Evolutionary conservation across 2,797 vertebrate genomes (phyloP).

Genomic region (Siniperca scherzeri): DNA sequence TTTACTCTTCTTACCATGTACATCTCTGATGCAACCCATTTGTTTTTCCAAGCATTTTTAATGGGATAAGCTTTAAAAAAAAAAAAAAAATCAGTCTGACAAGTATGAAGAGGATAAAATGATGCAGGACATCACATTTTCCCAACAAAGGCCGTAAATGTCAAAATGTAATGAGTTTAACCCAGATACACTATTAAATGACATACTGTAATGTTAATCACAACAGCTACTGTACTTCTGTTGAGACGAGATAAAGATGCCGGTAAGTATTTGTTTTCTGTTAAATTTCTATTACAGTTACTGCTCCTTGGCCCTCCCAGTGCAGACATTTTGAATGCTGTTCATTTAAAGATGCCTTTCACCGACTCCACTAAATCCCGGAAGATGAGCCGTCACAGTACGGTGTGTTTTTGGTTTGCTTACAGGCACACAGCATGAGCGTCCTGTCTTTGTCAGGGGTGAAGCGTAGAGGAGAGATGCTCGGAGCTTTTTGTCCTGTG

Average conservation of each 20-base stretch:
- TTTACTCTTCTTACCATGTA: not conserved
- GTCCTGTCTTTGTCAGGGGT: slow-evolving; percentile 69
- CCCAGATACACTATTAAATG: not conserved
- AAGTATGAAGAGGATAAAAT: not conserved
- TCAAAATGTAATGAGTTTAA: not conserved
- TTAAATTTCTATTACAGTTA: not conserved
- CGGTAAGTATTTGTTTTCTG: not conserved
- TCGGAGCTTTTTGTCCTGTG: slow-evolving; percentile 81
- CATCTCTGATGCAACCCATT: not conserved
- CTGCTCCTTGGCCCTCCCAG: not conserved
- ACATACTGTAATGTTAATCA: not conserved
- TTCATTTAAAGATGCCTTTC: slow-evolving; percentile 75
- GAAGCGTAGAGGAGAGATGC: slow-evolving; percentile 86
- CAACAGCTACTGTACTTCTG: not conserved
- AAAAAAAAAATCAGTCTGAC: not conserved
- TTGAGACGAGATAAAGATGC: too few species aligned
- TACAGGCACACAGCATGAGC: slow-evolving; percentile 88
- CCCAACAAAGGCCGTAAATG: not conserved
- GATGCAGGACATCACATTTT: not conserved
- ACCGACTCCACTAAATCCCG: slow-evolving; percentile 61
- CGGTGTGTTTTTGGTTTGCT: slow-evolving; percentile 85
- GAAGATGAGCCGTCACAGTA: slow-evolving; percentile 88
- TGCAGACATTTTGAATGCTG: not conserved
- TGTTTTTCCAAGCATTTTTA: slow-evolving; percentile 11
- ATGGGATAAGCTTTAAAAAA: not conserved